A percentile compares a stretch with the other conserved stretches of the same genome.
Evolutionary conservation across 2,797 vertebrate species (phyloP).

Genomic region (Myotis findleyi): DNA sequence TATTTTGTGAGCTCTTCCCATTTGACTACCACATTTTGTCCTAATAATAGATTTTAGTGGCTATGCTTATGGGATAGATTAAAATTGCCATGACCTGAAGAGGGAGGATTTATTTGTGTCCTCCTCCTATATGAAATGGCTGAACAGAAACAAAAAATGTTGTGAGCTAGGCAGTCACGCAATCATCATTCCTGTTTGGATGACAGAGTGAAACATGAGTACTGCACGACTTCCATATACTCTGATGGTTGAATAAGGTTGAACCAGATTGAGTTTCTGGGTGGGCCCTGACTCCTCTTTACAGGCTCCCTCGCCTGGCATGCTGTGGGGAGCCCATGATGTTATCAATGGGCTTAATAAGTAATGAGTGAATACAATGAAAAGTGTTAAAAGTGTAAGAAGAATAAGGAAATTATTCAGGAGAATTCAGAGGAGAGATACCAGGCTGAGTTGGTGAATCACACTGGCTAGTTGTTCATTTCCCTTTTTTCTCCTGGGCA

Average conservation of each 20-base stretch:
- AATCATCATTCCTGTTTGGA: neutral
- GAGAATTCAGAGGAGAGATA: neutral
- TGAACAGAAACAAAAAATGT: neutral
- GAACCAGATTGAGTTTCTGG: neutral
- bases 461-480: neutral
- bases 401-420: neutral
- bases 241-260: neutral
- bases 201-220: neutral
- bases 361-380: slow-evolving; percentile 21
- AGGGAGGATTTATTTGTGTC: too few relatives aligned
- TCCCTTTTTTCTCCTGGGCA: neutral
- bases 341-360: neutral
- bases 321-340: neutral
- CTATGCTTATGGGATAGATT: neutral
- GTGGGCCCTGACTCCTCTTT: neutral
- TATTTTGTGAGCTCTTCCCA: neutral
- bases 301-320: neutral
- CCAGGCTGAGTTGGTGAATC: neutral
- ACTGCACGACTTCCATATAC: neutral
- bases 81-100: too few relatives aligned
- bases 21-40: too few relatives aligned
- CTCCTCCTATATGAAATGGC: too few relatives aligned
- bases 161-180: neutral
- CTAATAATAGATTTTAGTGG: too few relatives aligned
- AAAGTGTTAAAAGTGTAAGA: slow-evolving; percentile 19